phyloP scores from a whole-genome alignment of 2,113 vertebrate species.

The Paradisaea rubra region DNA sequence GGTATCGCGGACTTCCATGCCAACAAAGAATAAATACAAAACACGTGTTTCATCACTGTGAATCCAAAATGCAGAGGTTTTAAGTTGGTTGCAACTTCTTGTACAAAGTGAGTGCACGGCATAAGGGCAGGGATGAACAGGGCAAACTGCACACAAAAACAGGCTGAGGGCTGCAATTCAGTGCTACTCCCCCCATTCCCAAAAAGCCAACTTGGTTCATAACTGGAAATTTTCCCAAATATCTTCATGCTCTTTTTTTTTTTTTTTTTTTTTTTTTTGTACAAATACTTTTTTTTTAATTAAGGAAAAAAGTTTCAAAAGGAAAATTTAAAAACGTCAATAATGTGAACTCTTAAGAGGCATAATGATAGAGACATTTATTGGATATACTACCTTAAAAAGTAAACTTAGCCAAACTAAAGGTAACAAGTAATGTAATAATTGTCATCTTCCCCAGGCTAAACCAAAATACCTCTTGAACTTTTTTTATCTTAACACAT shows the following conservation, averaged over 20 bases:
- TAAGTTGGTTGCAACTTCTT: not conserved
- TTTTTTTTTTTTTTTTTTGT: not conserved
- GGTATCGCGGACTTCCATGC: rapidly evolving
- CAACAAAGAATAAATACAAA: not conserved
- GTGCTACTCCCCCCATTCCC: not conserved
- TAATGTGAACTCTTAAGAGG: not conserved
- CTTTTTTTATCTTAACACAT: not conserved
- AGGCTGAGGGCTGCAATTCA: not conserved
- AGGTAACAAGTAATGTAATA: not conserved
- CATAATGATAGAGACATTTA: not conserved
- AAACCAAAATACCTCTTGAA: not conserved
- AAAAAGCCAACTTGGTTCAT: not conserved
- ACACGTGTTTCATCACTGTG: rapidly evolving
- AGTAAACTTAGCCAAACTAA: not conserved
- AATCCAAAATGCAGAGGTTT: rapidly evolving
- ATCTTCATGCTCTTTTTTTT: not conserved
- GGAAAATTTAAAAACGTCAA: not conserved
- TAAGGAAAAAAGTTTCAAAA: not conserved
- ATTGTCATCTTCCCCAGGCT: not conserved
- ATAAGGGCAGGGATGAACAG: rapidly evolving
- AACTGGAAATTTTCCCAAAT: not conserved
- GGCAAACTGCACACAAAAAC: not conserved
- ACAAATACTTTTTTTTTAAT: not conserved
- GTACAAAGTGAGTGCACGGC: not conserved
- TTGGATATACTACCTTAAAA: not conserved